These are phyloP conservation scores for Tichodroma muraria DNA, from an alignment of 2,113 vertebrate genomes.

Conservation along the genomic window DNA sequence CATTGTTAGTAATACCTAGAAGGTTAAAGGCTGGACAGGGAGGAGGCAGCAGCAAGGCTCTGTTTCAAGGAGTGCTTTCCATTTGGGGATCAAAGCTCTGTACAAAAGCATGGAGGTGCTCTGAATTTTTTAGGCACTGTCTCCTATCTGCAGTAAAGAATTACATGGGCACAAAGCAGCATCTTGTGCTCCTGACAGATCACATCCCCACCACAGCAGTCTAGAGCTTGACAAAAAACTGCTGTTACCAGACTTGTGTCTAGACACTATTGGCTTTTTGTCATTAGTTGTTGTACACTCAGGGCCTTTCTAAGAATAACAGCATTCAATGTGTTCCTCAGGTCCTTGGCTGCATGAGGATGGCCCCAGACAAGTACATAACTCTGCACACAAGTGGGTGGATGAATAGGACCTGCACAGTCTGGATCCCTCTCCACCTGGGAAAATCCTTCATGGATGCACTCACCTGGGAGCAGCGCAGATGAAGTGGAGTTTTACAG, in stretches of 20 bases:
- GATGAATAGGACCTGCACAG: not conserved
- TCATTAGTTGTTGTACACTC: not conserved
- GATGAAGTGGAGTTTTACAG: not conserved
- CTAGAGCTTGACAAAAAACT: not conserved
- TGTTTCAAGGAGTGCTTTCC: not conserved
- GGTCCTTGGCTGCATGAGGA: not conserved
- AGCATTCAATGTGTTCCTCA: not conserved
- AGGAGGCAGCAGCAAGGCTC: not conserved
- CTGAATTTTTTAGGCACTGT: not conserved
- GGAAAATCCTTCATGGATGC: not conserved
- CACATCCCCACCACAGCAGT: rapidly evolving
- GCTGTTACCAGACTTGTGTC: not conserved
- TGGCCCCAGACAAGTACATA: not conserved
- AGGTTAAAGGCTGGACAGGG: not conserved
- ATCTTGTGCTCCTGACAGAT: not conserved
- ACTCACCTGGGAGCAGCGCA: not conserved
- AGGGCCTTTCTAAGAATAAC: not conserved
- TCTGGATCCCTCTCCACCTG: not conserved
- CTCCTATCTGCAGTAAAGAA: not conserved
- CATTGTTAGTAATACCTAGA: not conserved
- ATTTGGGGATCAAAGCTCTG: not conserved
- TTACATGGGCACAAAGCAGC: not conserved
- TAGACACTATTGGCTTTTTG: not conserved
- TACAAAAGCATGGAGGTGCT: not conserved
- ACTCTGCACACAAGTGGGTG: not conserved